These are phyloP conservation scores for Eupithecia dodoneata DNA, from an alignment of 2,888 invertebrate species.

Conservation along the genomic window DNA sequence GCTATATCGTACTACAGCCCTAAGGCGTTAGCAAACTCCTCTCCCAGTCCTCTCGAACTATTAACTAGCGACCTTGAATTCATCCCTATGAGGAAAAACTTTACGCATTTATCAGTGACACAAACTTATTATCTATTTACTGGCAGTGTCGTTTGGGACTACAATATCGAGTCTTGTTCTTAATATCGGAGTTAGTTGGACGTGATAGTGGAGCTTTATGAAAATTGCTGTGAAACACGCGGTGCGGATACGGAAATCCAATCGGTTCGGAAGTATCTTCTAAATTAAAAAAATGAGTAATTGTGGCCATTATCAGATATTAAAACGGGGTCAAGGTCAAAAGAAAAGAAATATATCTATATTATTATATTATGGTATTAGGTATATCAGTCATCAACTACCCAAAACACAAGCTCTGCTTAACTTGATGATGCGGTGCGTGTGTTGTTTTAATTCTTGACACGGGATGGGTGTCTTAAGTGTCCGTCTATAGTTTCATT, in stretches of 20 bases:
- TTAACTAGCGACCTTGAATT: constrained; percentile 38
- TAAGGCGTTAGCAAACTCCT: constrained; percentile 18
- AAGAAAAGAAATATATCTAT: too few species aligned
- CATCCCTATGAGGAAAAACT: constrained; percentile 45
- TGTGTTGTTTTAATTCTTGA: too few species aligned
- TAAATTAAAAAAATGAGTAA: neutral
- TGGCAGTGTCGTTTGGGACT: constrained; percentile 38
- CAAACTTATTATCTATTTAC: constrained; percentile 46
- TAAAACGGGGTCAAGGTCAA: too few species aligned
- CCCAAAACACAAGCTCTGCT: too few species aligned
- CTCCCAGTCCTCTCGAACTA: constrained; percentile 31
- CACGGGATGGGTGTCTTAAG: too few species aligned
- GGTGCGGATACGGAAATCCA: neutral
- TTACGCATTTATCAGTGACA: constrained; percentile 46
- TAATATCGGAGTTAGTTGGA: constrained; percentile 21
- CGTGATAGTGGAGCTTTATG: constrained; percentile 12
- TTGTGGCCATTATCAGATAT: too few species aligned
- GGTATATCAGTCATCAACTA: too few species aligned
- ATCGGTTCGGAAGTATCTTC: neutral
- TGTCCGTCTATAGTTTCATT: too few species aligned
- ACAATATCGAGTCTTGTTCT: constrained; percentile 26
- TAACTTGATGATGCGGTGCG: too few species aligned
- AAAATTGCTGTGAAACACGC: neutral
- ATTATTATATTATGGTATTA: too few species aligned
- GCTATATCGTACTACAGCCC: constrained; percentile 16